Evolutionary conservation across 1,140 invertebrate species (phyloP).

Genomic region (Scaptomyza pallida): DNA sequence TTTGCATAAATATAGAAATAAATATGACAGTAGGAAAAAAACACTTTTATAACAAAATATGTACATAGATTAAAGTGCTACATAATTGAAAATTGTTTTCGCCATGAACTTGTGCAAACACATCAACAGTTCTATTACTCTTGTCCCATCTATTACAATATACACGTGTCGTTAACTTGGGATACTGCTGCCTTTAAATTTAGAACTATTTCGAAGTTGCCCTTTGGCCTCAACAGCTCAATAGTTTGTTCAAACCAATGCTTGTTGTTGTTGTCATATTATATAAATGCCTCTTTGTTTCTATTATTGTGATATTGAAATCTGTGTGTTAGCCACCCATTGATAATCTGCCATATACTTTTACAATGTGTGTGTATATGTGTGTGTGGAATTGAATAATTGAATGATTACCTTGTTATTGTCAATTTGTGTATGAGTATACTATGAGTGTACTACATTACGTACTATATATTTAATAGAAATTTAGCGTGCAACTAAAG

Average conservation of each 20-base stretch:
- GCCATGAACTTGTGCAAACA: slow-evolving; percentile 69
- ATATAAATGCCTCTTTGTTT: slow-evolving; percentile 12
- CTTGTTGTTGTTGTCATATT: background rate
- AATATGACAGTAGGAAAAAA: background rate
- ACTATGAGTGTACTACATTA: slow-evolving; percentile 68
- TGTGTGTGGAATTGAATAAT: slow-evolving; percentile 60
- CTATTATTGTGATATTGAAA: slow-evolving; percentile 46
- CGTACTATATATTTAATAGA: slow-evolving; percentile 64
- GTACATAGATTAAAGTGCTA: slow-evolving; percentile 9
- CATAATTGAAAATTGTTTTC: slow-evolving; percentile 67
- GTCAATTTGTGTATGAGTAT: slow-evolving; percentile 67
- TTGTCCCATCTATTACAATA: slow-evolving; percentile 29
- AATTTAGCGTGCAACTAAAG: slow-evolving; percentile 37
- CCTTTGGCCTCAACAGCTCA: slow-evolving; percentile 53
- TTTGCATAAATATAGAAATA: slow-evolving; percentile 19
- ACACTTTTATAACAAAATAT: slow-evolving; percentile 24
- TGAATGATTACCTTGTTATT: slow-evolving; percentile 82
- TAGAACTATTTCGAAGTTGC: slow-evolving; percentile 35
- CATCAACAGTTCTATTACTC: slow-evolving; percentile 20
- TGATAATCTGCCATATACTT: slow-evolving; percentile 7
- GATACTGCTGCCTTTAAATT: slow-evolving; percentile 11
- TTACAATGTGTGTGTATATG: no score
- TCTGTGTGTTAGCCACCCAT: slow-evolving; percentile 35
- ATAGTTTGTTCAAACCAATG: slow-evolving; percentile 5
- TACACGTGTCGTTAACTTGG: slow-evolving; percentile 46